Conservation (phyloP, 2,888 invertebrate species). For the Serrognathus titanus region DNA sequence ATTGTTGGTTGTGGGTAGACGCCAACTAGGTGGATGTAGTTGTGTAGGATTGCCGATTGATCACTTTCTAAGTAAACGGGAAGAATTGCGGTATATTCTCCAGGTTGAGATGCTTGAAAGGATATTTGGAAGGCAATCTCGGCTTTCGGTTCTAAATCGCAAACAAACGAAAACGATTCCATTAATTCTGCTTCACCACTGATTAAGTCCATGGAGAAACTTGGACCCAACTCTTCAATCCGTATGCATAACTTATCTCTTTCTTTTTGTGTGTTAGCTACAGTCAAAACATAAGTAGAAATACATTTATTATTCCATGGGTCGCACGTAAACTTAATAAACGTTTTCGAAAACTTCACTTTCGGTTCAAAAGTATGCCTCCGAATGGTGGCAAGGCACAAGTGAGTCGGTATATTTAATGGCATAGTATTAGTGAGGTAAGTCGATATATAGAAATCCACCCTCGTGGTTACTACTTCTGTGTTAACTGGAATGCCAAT, state of each 20-base stretch:
- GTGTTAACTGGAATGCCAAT: constrained; percentile 1
- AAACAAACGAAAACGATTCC: background rate
- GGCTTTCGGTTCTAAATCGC: background rate
- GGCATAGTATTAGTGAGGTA: background rate
- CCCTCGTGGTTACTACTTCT: constrained; percentile 3
- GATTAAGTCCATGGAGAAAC: background rate
- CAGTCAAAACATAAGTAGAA: background rate
- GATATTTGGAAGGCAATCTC: background rate
- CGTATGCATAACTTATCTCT: constrained; percentile 4
- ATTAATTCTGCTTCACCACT: background rate
- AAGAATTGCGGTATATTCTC: background rate
- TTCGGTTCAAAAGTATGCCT: constrained; percentile 2
- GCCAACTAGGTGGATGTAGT: background rate
- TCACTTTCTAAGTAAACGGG: background rate
- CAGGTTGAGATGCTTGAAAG: background rate
- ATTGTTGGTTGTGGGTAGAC: background rate
- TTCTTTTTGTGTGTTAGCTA: constrained; percentile 3
- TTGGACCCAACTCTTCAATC: constrained; percentile 1
- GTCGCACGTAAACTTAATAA: background rate
- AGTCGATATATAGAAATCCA: background rate
- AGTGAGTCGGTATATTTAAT: background rate
- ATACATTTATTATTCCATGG: background rate
- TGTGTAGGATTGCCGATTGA: background rate
- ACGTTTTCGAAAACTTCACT: constrained; percentile 1
- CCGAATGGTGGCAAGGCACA: background rate